Evolutionary conservation across 2,888 invertebrate species (phyloP).

Genomic region (Conistra vaccinii): DNA sequence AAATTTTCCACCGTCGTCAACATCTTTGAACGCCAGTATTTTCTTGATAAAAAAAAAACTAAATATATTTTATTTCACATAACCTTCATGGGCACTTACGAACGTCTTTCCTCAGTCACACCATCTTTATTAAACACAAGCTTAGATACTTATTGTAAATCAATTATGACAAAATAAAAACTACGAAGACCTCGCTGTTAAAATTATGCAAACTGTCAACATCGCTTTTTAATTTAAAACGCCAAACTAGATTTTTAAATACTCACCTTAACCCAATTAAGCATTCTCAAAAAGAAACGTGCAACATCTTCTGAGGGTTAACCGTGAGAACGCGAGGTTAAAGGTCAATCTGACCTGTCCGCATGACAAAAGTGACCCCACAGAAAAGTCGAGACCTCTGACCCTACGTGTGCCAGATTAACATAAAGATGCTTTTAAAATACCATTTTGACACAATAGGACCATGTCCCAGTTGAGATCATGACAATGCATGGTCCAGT

Average conservation of each 20-base stretch:
- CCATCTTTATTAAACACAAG: neutral
- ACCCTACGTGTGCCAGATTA: slow-evolving; percentile 83
- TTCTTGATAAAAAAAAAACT: too few relatives aligned
- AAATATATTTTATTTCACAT: too few relatives aligned
- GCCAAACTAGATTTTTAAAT: slow-evolving; percentile 62
- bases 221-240: slow-evolving; percentile 38
- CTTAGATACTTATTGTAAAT: neutral
- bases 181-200: slow-evolving; percentile 4
- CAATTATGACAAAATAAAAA: neutral
- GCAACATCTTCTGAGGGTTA: slow-evolving; percentile 67
- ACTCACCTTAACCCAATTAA: slow-evolving; percentile 67
- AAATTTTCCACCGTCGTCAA: neutral
- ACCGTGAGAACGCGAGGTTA: slow-evolving; percentile 85
- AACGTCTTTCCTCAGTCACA: neutral
- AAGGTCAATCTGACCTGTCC: slow-evolving; percentile 82
- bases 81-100: too few relatives aligned
- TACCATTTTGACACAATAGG: slow-evolving; percentile 59
- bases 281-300: slow-evolving; percentile 38
- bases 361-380: slow-evolving; percentile 73
- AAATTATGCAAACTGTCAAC: slow-evolving; percentile 57
- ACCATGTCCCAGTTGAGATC: slow-evolving; percentile 50
- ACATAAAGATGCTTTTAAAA: slow-evolving; percentile 69
- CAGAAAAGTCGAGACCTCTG: slow-evolving; percentile 85
- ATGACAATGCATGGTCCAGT: slow-evolving; percentile 61
- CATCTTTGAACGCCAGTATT: neutral